phyloP scores from a whole-genome alignment of 1,140 invertebrate genomes.

The Cephus cinctus region DNA sequence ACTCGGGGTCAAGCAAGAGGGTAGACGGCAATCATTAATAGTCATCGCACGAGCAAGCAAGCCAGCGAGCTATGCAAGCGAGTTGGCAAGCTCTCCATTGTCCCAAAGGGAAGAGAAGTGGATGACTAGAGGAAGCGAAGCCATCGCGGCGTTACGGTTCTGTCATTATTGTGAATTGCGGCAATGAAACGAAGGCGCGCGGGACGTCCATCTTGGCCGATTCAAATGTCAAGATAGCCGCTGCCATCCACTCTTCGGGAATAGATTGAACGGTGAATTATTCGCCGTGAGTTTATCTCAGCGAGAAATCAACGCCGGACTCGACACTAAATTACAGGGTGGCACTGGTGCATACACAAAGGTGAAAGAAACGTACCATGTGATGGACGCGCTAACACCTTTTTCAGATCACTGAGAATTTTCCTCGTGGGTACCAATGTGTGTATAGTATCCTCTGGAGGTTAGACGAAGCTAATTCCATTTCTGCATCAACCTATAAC shows the following conservation, averaged over 20 bases:
- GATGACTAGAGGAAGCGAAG: background rate
- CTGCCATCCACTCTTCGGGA: constrained; percentile 9
- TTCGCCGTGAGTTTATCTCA: constrained; percentile 28
- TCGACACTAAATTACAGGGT: constrained; percentile 36
- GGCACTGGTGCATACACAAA: constrained; percentile 15
- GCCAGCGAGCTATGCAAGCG: constrained; percentile 9
- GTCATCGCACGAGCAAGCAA: constrained; percentile 24
- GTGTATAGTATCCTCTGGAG: too few relatives aligned
- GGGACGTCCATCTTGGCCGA: constrained; percentile 23
- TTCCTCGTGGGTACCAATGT: too few relatives aligned
- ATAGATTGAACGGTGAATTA: constrained; percentile 25
- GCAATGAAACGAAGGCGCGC: constrained; percentile 2
- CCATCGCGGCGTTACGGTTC: constrained; percentile 20
- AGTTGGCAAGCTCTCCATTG: too few relatives aligned
- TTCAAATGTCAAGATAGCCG: constrained; percentile 36
- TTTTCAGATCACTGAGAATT: constrained; percentile 34
- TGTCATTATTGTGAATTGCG: constrained; percentile 24
- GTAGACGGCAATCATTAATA: constrained; percentile 23
- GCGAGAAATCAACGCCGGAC: constrained; percentile 31
- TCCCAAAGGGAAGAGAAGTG: constrained; percentile 9
- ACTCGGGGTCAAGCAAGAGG: constrained; percentile 16
- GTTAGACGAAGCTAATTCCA: too few relatives aligned
- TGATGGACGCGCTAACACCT: constrained; percentile 32
- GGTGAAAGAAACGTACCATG: constrained; percentile 14
- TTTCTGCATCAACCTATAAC: too few relatives aligned